Base-by-base conservation (phyloP, 2,888 invertebrate genomes). In the Pseudococcus longispinus region DNA sequence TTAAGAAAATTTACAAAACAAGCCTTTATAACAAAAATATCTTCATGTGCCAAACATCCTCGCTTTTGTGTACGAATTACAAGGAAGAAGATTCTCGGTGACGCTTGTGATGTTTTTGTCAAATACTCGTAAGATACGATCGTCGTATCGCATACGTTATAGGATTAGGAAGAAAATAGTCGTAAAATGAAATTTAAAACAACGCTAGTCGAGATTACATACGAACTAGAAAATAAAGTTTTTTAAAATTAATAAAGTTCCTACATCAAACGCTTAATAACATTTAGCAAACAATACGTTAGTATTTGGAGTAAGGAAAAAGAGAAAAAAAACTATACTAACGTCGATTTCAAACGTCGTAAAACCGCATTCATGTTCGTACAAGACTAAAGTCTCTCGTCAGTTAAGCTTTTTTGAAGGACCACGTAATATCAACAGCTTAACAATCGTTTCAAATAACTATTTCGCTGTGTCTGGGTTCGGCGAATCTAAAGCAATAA, bases 371-470 rank as follows among this genome's bases (percentile, higher is more conserved):
- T 42, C 42, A 80, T 42, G 37, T 80, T 37, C 70, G 42, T 32
- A 74, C 74, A 74, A 74, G 32, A n/a, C 32, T 18, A 37, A 74
- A 74, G 74, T 74, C 74, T 77, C 32, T 80, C 77, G 77, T 42
- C 77, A 20, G 42, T 80, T 80, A 80, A 80, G 77, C 77, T 80
- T 80, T 80, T 80, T 29, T 80, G 77, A 80, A 80, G 77, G 77
- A 80, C 77, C 77, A 42, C 77, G 77, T 80, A 80, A 80, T 80
- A 80, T 80, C 77, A 80, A 80, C 77, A 80, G 77, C 77, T 80
- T 80, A 80, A 80, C 77, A 80, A 80, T 80, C 77, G 37, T 80
- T 80, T 37, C 20, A 80, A 80, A 80, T 80, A 80, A 80, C 77
- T 70, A 29, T 70, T 70, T 70, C 29, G 26, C 9, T 70, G 1